phyloP scores from a whole-genome alignment of 23 tunicate genomes.

The Phallusia fumigata region DNA sequence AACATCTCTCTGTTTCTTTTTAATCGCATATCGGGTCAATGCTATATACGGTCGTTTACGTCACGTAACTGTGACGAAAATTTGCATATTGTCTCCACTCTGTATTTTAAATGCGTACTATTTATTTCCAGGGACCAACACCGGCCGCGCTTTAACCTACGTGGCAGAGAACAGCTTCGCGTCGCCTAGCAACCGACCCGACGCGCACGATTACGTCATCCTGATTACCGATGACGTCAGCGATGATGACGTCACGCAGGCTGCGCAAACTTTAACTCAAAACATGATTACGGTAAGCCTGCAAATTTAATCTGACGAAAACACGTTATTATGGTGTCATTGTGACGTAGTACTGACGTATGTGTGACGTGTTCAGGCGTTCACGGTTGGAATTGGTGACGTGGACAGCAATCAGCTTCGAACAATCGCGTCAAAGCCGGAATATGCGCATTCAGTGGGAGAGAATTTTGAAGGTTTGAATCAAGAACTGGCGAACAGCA shows the following conservation, averaged over 20 bases:
- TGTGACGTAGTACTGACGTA: neutral
- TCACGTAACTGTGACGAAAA: too few species aligned
- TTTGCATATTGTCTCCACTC: too few species aligned
- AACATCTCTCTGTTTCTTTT: too few species aligned
- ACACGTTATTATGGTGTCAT: too few species aligned
- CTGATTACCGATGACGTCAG: conserved; percentile 59
- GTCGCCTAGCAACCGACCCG: conserved; percentile 40
- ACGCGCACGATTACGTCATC: conserved; percentile 58
- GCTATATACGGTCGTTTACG: too few species aligned
- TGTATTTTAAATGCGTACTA: neutral
- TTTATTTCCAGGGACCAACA: conserved; percentile 54
- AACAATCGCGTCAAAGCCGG: conserved; percentile 43
- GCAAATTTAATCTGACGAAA: too few species aligned
- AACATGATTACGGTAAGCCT: conserved; percentile 46
- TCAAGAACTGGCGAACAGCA: conserved; percentile 14
- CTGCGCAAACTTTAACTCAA: conserved; percentile 30
- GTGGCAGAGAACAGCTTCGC: conserved; percentile 34
- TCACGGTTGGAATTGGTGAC: conserved; percentile 41
- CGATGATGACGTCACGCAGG: conserved; percentile 47
- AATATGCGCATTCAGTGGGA: conserved; percentile 12
- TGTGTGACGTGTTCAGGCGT: conserved; percentile 25
- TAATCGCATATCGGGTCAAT: too few species aligned
- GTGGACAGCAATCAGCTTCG: conserved; percentile 18
- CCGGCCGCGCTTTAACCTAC: conserved; percentile 49
- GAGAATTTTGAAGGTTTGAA: conserved; percentile 23